Base-by-base conservation (phyloP, 2,797 vertebrate species). In the Sebastes alutus region DNA sequence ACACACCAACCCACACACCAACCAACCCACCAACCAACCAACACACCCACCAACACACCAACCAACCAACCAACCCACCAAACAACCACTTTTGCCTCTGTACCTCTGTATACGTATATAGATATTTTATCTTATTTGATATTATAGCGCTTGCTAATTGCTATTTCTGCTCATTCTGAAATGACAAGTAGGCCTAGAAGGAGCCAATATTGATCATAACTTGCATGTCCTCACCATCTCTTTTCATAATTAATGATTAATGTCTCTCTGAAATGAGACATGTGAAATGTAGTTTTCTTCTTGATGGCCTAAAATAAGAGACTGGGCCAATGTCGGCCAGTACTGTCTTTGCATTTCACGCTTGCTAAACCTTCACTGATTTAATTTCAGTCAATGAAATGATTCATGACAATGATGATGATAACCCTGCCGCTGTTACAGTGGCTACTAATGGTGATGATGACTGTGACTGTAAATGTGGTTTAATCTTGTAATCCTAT, bases 361-460 rank as follows among this genome's bases (percentile, higher is more conserved):
- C 78, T 82, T 33, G 25, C 33, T 85, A 59, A 73, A 76, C 52
- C 29, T 63, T 86, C 66, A 75, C 35, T 75, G 35, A 86, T 81
- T 58, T 62, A 11, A 77, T 83, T 75, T 42, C 7, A 72, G 61
- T 74, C n/a, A 84, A 8, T 84, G 22, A 69, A 75, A 78, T 74
- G 13, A 82, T 72, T 82, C n/a, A 42, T 78, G 75, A 52, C n/a
- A 58, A 22, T 10, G 2, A 65, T 72, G 27, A 71, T 75, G 58
- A 60, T 55, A 46, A 75, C 75, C 20, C 59, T 61, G 42, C 23
- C 9, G 12, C 23, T 49, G 42, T 54, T 72, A 16, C 11, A 55
- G 7, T 46, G 60, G 30, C 20, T 46, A 42, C 54, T 46, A 29
- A 67, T 59, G 32, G 12, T 30, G 25, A 70, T 72, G 22, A 49